Evolutionary conservation across 2,888 invertebrate species (phyloP), one percentile per base, ranked within the genome.

Genomic region (Unio pictorum): DNA sequence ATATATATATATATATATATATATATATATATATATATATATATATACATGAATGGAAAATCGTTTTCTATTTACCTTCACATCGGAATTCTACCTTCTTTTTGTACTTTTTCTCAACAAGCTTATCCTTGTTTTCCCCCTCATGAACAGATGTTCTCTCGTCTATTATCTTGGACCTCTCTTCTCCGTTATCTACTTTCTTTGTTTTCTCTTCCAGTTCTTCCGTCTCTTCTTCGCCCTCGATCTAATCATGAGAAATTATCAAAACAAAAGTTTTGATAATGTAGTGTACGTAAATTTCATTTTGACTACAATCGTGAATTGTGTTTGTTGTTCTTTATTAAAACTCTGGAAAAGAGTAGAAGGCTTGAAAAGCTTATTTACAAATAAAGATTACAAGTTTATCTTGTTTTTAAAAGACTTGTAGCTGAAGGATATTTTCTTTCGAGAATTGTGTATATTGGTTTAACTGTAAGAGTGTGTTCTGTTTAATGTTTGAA

Each of bases 31-130:
- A 4, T 28, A 4, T 28, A 4, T 34, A 1, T 5, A 28, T 28
- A 28, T 28, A 4, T 28, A 4, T 28, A 4, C 0, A 45, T 8
- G 45, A 45, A 45, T 11, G 11, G 11, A 11, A 45, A 45, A 45
- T 45, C 15, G 5, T 23, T 30, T 61, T 20, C 55, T 57, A 67
- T 54, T 69, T 67, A 78, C 84, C 84, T 77, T 85, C 81, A 72
- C 88, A 88, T 57, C 84, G 76, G n/a, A 82, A 81, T 60, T 84
- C 82, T 18, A 84, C 64, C 67, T 86, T 87, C 66, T 75, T 76
- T 61, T 80, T 80, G 74, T 84, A 88, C 23, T 79, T 75, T 20
- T 79, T 73, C 63, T 84, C 84, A 7, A 75, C 66, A 20, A 66
- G 71, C 34, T 79, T 73, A 0, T 72, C 79, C 26, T 74, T 69